Conservation (phyloP, 2,113 vertebrate genomes). For the Cryptotis parvus region DNA sequence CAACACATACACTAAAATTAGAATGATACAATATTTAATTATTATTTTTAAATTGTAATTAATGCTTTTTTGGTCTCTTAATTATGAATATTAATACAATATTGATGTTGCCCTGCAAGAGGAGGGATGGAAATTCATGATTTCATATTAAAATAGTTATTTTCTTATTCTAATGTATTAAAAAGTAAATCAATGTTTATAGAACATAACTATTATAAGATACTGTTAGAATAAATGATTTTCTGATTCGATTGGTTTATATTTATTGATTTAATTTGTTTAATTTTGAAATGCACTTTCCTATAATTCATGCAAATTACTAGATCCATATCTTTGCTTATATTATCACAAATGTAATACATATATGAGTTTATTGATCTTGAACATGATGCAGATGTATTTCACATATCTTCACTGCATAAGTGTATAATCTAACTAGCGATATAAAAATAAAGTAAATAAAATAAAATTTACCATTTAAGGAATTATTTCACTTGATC, state of each 20-base stretch:
- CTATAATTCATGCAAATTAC: not conserved
- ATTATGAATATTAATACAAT: too few relatives aligned
- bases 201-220: too few relatives aligned
- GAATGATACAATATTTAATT: too few relatives aligned
- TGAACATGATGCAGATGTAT: not conserved
- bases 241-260: slow-evolving; percentile 2
- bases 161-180: not conserved
- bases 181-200: too few relatives aligned
- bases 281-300: not conserved
- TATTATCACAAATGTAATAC: slow-evolving; percentile 13
- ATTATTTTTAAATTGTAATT: too few relatives aligned
- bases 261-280: slow-evolving; percentile 1
- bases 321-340: slow-evolving; percentile 21
- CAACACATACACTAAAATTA: not conserved
- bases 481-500: not conserved
- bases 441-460: not conserved
- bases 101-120: too few relatives aligned
- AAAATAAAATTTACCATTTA: not conserved
- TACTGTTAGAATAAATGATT: not conserved
- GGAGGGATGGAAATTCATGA: too few relatives aligned
- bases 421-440: slow-evolving; percentile 13
- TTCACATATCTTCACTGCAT: not conserved
- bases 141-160: too few relatives aligned
- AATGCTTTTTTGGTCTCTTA: too few relatives aligned
- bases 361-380: not conserved